Base-by-base conservation (phyloP, 2,888 invertebrate species). In the Rhyacophila evoluta region DNA sequence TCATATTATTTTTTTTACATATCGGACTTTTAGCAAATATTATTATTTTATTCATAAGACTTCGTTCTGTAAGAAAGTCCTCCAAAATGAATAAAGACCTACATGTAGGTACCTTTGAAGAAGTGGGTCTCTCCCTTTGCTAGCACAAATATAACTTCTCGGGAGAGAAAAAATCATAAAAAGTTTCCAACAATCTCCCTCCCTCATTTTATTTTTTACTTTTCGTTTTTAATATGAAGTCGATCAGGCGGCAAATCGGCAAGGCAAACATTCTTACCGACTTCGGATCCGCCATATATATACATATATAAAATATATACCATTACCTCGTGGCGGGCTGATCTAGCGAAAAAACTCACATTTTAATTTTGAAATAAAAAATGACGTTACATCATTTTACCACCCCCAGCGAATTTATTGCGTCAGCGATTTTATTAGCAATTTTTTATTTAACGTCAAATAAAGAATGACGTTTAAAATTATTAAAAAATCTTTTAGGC, bases 191-290 rank as follows among this genome's bases (percentile, higher is more conserved):
- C 55, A 27, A 28, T 36, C 71, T 72, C 77, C 76, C 39, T 37
- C 67, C 28, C 41, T n/a, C 39, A 25, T 19, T 55, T 55, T 75
- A 36, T 70, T 78, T 69, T 39, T 74, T 78, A 78, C 78, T 78
- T 78, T 78, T 78, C 78, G 78, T 78, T 78, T 78, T 74, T 78
- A 78, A 78, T 78, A 78, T 74, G 78, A 78, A 78, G 69, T 78
- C 74, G 78, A 78, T 78, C 78, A 78, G 39, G 78, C 78, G 78
- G 73, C 74, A 78, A 78, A 78, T 78, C 78, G 78, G 73, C 74
- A 78, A 69, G 70, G 78, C 78, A 78, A 73, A 78, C 78, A 78
- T 78, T 74, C 78, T 78, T 78, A 78, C 78, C 55, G 77, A 69
- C 12, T 69, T 10, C 28, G 69, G 33, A 75, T 19, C 36, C 55